These are phyloP conservation scores for Tylochromis polylepis DNA, from an alignment of 2,113 vertebrate species.

Conservation along the genomic window DNA sequence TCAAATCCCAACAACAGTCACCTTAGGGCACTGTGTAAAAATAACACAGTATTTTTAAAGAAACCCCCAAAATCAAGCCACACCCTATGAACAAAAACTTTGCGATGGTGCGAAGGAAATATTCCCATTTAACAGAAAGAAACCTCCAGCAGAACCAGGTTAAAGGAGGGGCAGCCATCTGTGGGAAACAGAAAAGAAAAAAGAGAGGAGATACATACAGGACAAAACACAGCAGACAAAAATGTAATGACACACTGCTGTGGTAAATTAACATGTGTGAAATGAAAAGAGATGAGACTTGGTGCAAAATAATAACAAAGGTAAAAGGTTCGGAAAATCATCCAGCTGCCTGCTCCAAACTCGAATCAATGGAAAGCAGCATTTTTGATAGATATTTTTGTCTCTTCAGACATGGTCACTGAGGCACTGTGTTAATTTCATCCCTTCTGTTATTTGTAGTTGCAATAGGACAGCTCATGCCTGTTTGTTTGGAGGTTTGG, in stretches of 20 bases:
- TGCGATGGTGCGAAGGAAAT: not conserved
- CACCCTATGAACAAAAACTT: not conserved
- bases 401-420: not conserved
- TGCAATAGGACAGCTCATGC: not conserved
- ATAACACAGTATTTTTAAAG: not conserved
- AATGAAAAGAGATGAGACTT: not conserved
- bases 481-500: slow-evolving; percentile 36
- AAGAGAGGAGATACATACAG: not conserved
- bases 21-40: not conserved
- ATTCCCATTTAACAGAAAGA: not conserved
- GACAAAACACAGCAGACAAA: not conserved
- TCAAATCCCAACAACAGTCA: not conserved
- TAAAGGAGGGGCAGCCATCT: not conserved
- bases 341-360: not conserved
- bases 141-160: not conserved
- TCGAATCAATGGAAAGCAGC: not conserved
- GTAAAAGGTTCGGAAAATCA: not conserved
- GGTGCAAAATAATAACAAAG: not conserved
- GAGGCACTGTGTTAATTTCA: slow-evolving; percentile 1
- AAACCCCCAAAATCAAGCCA: not conserved
- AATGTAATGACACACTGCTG: not conserved
- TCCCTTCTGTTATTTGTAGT: slow-evolving; percentile 16
- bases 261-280: not conserved
- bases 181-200: not conserved
- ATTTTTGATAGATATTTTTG: not conserved